phyloP scores from a whole-genome alignment of 2,888 invertebrate genomes.

The Magallana nippona region DNA sequence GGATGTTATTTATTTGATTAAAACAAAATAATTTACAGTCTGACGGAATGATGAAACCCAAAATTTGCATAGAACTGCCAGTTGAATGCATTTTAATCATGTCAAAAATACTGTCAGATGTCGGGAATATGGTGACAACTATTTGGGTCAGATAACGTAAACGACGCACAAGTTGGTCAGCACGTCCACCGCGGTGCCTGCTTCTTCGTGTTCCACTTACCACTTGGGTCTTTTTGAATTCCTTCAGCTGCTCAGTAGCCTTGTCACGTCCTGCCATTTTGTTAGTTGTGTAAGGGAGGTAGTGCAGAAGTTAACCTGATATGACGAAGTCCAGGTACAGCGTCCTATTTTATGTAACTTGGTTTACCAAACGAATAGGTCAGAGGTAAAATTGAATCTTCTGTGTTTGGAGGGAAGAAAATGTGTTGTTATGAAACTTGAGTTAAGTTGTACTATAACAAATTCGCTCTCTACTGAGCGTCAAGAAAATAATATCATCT shows the following conservation, averaged over 20 bases:
- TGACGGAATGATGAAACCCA: too few species aligned
- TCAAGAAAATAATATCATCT: not conserved
- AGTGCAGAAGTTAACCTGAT: not conserved
- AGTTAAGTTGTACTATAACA: not conserved
- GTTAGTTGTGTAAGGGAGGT: not conserved
- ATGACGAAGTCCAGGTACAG: slow-evolving; percentile 41
- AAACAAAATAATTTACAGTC: too few species aligned
- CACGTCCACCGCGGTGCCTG: too few species aligned
- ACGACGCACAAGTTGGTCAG: too few species aligned
- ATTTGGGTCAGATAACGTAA: too few species aligned
- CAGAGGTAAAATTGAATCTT: slow-evolving; percentile 3
- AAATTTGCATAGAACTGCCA: too few species aligned
- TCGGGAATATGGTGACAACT: too few species aligned
- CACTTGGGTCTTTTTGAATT: slow-evolving; percentile 69
- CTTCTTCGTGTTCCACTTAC: slow-evolving; percentile 56
- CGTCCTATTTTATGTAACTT: slow-evolving; percentile 39
- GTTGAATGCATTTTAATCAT: too few species aligned
- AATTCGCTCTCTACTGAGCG: not conserved
- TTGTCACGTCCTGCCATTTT: slow-evolving; percentile 73
- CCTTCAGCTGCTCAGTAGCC: slow-evolving; percentile 72
- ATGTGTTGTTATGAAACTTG: not conserved
- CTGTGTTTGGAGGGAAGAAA: not conserved
- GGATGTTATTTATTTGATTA: too few species aligned
- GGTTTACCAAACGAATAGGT: not conserved
- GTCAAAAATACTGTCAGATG: too few species aligned